A percentile compares a stretch with the other conserved stretches of the same genome.
These are phyloP conservation scores for Trichopoda pennipes DNA, from an alignment of 2,888 invertebrate species.

Conservation along the genomic window DNA sequence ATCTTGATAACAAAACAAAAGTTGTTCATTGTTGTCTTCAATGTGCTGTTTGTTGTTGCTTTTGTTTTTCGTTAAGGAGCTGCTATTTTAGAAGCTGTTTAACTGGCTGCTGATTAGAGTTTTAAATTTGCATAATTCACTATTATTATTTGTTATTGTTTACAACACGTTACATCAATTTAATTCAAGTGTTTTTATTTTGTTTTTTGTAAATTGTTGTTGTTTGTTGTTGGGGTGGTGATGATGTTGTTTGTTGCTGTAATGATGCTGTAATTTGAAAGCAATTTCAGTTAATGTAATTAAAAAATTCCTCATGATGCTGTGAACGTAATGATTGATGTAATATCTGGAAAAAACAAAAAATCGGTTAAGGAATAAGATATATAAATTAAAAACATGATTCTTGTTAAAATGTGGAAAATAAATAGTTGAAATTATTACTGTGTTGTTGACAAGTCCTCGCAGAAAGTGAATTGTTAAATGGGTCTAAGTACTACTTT, in stretches of 20 bases:
- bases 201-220: conserved; percentile 21
- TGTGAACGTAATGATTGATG: not conserved
- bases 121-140: conserved; percentile 58
- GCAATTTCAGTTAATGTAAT: conserved; percentile 37
- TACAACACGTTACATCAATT: conserved; percentile 57
- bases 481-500: no score
- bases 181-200: conserved; percentile 46
- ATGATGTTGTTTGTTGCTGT: no score
- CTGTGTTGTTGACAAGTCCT: no score
- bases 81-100: conserved; percentile 19
- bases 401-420: no score
- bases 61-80: not conserved
- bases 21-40: conserved; percentile 46
- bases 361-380: no score
- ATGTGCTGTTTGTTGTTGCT: not conserved
- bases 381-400: no score
- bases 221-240: no score
- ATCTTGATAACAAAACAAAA: conserved; percentile 39
- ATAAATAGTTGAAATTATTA: no score
- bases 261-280: conserved; percentile 18
- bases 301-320: conserved; percentile 15
- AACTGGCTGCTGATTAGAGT: conserved; percentile 57
- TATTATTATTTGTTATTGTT: conserved; percentile 49
- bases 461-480: no score
- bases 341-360: no score